phyloP scores from a whole-genome alignment of 1,140 invertebrate species.

The Drosophila punjabiensis region DNA sequence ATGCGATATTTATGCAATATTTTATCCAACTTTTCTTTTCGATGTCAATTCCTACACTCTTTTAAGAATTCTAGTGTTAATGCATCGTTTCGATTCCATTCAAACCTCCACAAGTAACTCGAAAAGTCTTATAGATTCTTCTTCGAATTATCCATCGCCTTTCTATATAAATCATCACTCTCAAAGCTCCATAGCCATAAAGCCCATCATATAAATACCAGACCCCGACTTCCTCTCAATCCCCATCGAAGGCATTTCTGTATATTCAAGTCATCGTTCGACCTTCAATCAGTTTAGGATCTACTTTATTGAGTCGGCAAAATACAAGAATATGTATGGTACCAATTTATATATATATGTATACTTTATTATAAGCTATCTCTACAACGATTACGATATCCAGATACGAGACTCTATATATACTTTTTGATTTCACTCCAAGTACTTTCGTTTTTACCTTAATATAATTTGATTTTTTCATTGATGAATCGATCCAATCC shows the following conservation, averaged over 20 bases:
- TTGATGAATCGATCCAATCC: slow-evolving; percentile 54
- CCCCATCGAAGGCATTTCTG: slow-evolving; percentile 33
- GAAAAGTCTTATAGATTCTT: too few relatives aligned
- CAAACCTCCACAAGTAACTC: too few relatives aligned
- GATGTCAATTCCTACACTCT: too few relatives aligned
- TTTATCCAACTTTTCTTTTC: too few relatives aligned
- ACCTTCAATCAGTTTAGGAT: slow-evolving; percentile 16
- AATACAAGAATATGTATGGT: slow-evolving; percentile 42
- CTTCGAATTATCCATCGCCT: background rate
- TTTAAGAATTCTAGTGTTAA: too few relatives aligned
- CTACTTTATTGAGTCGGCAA: slow-evolving; percentile 23
- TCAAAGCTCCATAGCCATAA: background rate
- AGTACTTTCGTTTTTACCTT: slow-evolving; percentile 45
- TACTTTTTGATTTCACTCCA: slow-evolving; percentile 39
- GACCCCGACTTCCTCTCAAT: background rate
- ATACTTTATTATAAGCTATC: slow-evolving; percentile 12
- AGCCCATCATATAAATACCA: slow-evolving; percentile 11
- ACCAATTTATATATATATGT: slow-evolving; percentile 28
- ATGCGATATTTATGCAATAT: too few relatives aligned
- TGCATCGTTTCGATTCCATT: too few relatives aligned
- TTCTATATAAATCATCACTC: background rate
- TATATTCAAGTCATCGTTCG: slow-evolving; percentile 46
- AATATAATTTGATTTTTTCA: slow-evolving; percentile 58
- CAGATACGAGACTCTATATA: slow-evolving; percentile 54
- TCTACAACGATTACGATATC: slow-evolving; percentile 32